Evolutionary conservation across 1,140 invertebrate genomes (phyloP).

Genomic region (Macrobrachium rosenbergii): DNA sequence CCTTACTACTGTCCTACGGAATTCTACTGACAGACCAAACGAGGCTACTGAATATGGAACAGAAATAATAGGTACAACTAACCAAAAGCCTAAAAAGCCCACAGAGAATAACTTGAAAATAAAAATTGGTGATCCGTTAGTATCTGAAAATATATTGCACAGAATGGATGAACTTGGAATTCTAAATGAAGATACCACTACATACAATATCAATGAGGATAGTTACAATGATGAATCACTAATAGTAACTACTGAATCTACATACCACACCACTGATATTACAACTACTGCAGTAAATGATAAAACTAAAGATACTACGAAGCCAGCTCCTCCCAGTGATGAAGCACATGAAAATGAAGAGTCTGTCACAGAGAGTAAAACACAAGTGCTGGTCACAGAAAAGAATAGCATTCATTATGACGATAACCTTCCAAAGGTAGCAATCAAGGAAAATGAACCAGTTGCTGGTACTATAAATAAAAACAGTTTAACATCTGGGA

Average conservation of each 20-base stretch:
- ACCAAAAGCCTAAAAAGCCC: too few species aligned
- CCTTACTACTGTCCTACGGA: background rate
- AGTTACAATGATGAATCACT: background rate
- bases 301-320: too few species aligned
- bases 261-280: background rate
- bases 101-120: background rate
- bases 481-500: too few species aligned
- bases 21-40: background rate
- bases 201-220: background rate
- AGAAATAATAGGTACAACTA: too few species aligned
- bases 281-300: background rate
- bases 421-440: background rate
- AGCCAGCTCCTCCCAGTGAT: background rate
- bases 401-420: background rate
- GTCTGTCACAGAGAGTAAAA: too few species aligned
- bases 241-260: background rate
- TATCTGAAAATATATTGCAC: too few species aligned
- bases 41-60: background rate
- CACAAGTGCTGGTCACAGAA: background rate
- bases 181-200: background rate
- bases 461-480: background rate
- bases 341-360: background rate
- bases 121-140: background rate
- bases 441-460: background rate
- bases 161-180: background rate